Base-by-base conservation (phyloP, 2,113 vertebrate species). In the Boulengeromyrus knoepffleri region DNA sequence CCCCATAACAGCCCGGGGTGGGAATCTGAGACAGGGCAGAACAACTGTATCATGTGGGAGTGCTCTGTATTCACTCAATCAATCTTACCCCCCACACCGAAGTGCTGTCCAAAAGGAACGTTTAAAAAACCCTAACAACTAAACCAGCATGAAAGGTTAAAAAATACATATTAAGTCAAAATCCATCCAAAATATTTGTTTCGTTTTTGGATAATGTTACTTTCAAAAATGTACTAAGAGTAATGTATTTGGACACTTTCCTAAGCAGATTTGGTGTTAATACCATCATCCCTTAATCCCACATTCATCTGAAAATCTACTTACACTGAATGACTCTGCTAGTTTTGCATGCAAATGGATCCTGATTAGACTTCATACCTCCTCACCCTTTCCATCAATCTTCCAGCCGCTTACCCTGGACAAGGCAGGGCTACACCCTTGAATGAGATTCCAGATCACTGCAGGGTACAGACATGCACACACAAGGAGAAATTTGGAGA, bases 21-120 rank as follows among this genome's bases (percentile, higher is more conserved):
- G 15, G 89, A 88, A 89, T 74, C 19, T 89, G 49, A 89, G 85
- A 88, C 4, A 87, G 45, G 91, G 58, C 87, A 87, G 87, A 89
- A 91, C 58, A 86, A 86, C 49, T 85, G 52, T 87, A 90, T 74
- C 7, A 39, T 62, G 88, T 92, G 93, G 92, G 92, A 92, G 47
- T 56, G 19, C 46, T 93, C 92, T 90, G 83, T 88, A 62, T 93
- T 91, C 92, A 94, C 91, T 93, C 90, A 85, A 93, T 93, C 92
- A 92, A 91, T 92, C 92, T 91, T 93, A 90, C 90, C 89, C 91
- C 74, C 74, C 74, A 47, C 46, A 31, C 50, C 83, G 39, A 56
- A 90, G 90, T 88, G 85, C 89, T 91, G 87, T 58, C 90, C 87
- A 89, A 90, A 88, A 74, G 89, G 92, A 88, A 90, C 49, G 92